Conservation (phyloP, 1,140 invertebrate genomes). For the Ceratina japonica region DNA sequence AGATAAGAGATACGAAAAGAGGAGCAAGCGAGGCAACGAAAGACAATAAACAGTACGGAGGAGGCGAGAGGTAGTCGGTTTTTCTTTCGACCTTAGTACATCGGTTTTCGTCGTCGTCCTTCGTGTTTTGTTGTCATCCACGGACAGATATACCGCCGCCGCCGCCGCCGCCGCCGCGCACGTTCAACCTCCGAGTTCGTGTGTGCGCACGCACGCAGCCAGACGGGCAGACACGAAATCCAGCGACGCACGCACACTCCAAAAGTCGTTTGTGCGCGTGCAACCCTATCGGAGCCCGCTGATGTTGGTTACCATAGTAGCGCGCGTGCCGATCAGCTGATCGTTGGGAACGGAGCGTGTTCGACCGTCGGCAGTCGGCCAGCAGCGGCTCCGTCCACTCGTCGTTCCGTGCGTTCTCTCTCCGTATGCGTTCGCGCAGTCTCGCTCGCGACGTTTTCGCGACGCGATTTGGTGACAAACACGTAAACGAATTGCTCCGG, state of each 20-base stretch:
- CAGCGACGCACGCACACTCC: constrained; percentile 20
- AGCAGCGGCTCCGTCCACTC: constrained; percentile 31
- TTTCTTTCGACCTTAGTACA: neutral
- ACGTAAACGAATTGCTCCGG: neutral
- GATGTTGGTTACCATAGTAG: constrained; percentile 65
- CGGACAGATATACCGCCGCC: neutral
- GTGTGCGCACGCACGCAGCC: constrained; percentile 32
- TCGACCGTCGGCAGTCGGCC: constrained; percentile 47
- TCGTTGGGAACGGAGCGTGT: constrained; percentile 49
- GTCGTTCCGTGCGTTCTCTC: constrained; percentile 39
- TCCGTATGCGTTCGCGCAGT: constrained; percentile 17
- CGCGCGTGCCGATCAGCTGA: constrained; percentile 77
- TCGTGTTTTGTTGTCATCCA: constrained; percentile 9
- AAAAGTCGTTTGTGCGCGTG: constrained; percentile 39
- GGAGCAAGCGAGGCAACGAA: constrained; percentile 7
- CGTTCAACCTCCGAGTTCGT: constrained; percentile 21
- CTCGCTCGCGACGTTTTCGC: neutral
- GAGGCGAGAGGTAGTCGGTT: constrained; percentile 8
- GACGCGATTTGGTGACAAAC: neutral
- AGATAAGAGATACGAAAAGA: constrained; percentile 7
- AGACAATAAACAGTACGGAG: constrained; percentile 15
- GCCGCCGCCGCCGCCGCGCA: neutral
- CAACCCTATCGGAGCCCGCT: constrained; percentile 36
- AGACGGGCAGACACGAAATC: neutral
- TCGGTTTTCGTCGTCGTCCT: neutral